A percentile compares a stretch with the other conserved stretches of the same genome.
Evolutionary conservation across 2,113 vertebrate genomes (phyloP).

Genomic region (Macaca nemestrina): DNA sequence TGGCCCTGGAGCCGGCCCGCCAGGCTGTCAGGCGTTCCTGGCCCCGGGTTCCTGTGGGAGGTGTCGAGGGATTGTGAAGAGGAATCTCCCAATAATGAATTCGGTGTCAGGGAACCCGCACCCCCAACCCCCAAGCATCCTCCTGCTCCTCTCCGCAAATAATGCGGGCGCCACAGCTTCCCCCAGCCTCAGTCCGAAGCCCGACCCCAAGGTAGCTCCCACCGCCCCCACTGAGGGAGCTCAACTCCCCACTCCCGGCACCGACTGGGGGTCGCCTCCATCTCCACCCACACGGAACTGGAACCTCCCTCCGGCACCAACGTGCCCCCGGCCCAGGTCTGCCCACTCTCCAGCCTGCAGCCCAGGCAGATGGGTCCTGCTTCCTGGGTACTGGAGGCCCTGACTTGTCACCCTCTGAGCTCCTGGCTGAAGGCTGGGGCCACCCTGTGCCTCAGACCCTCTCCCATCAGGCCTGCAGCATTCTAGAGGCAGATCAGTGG

Average conservation of each 20-base stretch:
- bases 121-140: conserved; percentile 12
- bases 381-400: background rate
- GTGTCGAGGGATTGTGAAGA: conserved; percentile 69
- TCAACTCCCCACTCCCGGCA: background rate
- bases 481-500: background rate
- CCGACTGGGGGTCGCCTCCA: background rate
- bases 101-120: conserved; percentile 74
- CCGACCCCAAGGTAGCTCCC: background rate
- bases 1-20: conserved; percentile 10
- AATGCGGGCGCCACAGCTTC: background rate
- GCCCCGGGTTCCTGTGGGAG: conserved; percentile 73
- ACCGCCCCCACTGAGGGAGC: background rate
- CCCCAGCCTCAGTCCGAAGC: background rate
- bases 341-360: background rate
- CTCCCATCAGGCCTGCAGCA: background rate
- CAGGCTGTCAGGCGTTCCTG: conserved; percentile 73
- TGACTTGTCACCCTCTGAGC: background rate
- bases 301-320: too few relatives aligned
- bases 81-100: conserved; percentile 79
- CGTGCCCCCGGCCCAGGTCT: background rate
- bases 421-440: background rate
- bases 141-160: background rate
- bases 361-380: background rate
- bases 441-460: background rate
- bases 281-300: background rate